Evolutionary conservation across 2,797 vertebrate species (phyloP).

Genomic region (Lagorchestes hirsutus): DNA sequence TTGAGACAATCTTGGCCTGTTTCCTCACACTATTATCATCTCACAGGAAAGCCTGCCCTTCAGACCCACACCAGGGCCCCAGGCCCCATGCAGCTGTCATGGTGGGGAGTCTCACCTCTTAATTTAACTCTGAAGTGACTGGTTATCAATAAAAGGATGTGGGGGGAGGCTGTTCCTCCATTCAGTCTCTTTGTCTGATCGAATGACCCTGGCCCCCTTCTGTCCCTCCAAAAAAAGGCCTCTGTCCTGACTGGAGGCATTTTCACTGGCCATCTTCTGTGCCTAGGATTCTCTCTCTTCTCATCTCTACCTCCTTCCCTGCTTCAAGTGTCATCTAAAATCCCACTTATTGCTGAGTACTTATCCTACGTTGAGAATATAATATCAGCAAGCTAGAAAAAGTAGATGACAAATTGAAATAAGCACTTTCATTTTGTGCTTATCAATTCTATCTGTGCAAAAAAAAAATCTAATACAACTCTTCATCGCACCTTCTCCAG

Average conservation of each 20-base stretch:
- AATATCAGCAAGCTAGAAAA: slow-evolving; percentile 55
- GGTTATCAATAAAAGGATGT: background rate
- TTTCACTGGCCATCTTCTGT: background rate
- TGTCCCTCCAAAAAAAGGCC: background rate
- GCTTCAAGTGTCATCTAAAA: background rate
- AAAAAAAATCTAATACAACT: slow-evolving; percentile 11
- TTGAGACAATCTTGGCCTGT: slow-evolving; percentile 46
- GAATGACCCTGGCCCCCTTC: background rate
- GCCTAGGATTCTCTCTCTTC: background rate
- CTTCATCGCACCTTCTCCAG: background rate
- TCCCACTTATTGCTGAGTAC: slow-evolving; percentile 88
- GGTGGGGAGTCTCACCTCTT: background rate
- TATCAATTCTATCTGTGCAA: slow-evolving; percentile 67
- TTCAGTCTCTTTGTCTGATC: background rate
- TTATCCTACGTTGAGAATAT: slow-evolving; percentile 87
- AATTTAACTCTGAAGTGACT: background rate
- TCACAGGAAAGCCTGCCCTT: slow-evolving; percentile 23
- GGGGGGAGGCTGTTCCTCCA: background rate
- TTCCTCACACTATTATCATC: slow-evolving; percentile 53
- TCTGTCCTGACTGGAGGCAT: background rate
- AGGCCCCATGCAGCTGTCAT: background rate
- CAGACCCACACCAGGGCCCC: background rate
- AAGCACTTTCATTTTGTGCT: slow-evolving; percentile 32
- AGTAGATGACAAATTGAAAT: slow-evolving; percentile 23
- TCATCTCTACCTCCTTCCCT: background rate